Conservation (phyloP, 2,888 invertebrate species). For the Eupithecia subumbrata region DNA sequence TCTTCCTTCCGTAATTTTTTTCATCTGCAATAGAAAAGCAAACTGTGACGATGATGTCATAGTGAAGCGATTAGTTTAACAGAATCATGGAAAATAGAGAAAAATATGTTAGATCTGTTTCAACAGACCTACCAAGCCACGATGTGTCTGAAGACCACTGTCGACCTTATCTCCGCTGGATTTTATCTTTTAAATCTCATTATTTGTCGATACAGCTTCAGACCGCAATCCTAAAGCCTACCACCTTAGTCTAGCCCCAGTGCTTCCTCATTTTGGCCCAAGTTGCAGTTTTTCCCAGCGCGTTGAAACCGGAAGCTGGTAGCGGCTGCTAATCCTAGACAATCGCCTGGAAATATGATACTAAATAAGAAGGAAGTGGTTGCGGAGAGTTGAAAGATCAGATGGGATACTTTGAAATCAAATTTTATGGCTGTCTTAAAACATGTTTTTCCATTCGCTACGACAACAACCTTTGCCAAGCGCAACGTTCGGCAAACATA, state of each 20-base stretch:
- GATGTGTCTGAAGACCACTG: background rate
- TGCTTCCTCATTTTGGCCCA: background rate
- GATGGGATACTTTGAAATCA: slow-evolving; percentile 36
- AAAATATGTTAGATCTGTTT: background rate
- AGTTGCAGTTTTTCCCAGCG: slow-evolving; percentile 13
- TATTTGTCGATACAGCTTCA: background rate
- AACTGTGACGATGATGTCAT: background rate
- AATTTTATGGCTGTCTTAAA: no score
- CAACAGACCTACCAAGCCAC: background rate
- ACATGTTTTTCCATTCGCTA: background rate
- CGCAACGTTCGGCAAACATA: background rate
- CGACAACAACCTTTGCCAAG: background rate
- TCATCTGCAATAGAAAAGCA: background rate
- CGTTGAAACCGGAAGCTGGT: slow-evolving; percentile 40
- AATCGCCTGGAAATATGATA: slow-evolving; percentile 63
- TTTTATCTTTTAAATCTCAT: background rate
- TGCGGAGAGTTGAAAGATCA: slow-evolving; percentile 44
- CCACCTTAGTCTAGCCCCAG: background rate
- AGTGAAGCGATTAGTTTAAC: background rate
- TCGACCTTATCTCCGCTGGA: background rate
- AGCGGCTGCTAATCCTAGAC: slow-evolving; percentile 48
- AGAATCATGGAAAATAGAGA: background rate
- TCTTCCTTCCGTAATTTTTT: background rate
- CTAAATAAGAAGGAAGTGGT: slow-evolving; percentile 59
- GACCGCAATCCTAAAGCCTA: background rate